Conservation (phyloP, 2,888 invertebrate genomes). For the Zhuqinia jingwanae region DNA sequence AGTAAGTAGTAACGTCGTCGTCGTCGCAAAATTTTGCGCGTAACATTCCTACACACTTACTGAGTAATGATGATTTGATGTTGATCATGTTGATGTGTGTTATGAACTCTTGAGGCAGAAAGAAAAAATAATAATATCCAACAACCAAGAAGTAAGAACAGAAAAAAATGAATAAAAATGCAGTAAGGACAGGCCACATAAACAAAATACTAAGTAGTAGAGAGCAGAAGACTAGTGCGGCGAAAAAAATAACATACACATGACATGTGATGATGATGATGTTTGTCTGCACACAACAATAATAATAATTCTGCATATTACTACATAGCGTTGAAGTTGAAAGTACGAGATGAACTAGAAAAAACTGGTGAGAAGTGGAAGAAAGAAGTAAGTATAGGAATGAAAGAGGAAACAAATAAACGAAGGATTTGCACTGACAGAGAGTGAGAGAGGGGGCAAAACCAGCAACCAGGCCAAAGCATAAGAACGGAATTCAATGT, state of each 20-base stretch:
- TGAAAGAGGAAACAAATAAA: slow-evolving; percentile 31
- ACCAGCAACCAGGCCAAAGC: slow-evolving; percentile 5
- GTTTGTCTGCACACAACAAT: slow-evolving; percentile 21
- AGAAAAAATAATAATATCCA: no score
- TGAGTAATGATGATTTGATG: neutral
- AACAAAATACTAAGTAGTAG: no score
- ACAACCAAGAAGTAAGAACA: no score
- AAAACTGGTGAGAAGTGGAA: slow-evolving; percentile 25
- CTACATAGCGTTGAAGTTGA: neutral
- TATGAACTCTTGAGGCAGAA: no score
- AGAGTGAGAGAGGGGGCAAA: neutral
- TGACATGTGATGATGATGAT: neutral
- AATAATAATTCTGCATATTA: neutral
- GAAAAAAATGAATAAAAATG: no score
- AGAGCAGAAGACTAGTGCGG: no score
- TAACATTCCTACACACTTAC: no score
- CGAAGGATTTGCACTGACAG: slow-evolving; percentile 36
- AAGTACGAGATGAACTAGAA: slow-evolving; percentile 19
- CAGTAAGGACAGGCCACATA: no score
- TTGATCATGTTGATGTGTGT: neutral
- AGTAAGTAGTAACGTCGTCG: neutral
- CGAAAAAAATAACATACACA: neutral
- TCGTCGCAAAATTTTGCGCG: neutral
- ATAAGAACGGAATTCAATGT: slow-evolving; percentile 43
- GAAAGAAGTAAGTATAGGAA: slow-evolving; percentile 12